phyloP scores from a whole-genome alignment of 2,797 vertebrate genomes.

The Saxicola maurus region DNA sequence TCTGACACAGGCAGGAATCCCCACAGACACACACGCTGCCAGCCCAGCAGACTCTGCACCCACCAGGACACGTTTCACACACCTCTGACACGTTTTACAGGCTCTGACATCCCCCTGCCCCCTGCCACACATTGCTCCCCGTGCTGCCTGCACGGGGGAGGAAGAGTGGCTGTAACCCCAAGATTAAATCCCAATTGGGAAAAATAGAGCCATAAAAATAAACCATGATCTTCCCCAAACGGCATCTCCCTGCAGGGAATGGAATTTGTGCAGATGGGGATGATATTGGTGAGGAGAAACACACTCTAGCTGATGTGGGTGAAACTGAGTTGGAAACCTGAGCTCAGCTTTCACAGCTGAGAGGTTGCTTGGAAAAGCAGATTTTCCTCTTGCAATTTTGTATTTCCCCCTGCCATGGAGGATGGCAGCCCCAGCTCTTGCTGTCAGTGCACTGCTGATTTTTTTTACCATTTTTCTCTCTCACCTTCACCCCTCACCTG shows the following conservation, averaged over 20 bases:
- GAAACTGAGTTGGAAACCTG: background rate
- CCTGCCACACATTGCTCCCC: background rate
- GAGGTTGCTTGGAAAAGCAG: rapidly evolving
- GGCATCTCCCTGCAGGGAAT: constrained; percentile 22
- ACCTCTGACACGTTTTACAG: background rate
- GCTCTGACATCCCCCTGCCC: background rate
- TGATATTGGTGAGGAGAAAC: rapidly evolving
- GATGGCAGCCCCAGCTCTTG: rapidly evolving
- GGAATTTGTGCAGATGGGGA: background rate
- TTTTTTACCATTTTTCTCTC: background rate
- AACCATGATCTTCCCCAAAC: constrained; percentile 14
- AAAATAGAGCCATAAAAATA: background rate
- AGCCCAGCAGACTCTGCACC: background rate
- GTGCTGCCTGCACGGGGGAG: background rate
- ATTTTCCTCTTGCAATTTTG: rapidly evolving
- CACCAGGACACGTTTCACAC: background rate
- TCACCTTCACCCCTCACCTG: background rate
- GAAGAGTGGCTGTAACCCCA: background rate
- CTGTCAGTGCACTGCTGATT: rapidly evolving
- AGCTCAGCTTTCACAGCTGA: background rate
- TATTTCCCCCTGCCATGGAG: rapidly evolving
- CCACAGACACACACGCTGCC: background rate
- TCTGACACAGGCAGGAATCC: background rate
- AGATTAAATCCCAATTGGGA: background rate
- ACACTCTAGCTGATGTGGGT: background rate